Conservation (phyloP, 2,113 vertebrate species). For the Trinectes maculatus region DNA sequence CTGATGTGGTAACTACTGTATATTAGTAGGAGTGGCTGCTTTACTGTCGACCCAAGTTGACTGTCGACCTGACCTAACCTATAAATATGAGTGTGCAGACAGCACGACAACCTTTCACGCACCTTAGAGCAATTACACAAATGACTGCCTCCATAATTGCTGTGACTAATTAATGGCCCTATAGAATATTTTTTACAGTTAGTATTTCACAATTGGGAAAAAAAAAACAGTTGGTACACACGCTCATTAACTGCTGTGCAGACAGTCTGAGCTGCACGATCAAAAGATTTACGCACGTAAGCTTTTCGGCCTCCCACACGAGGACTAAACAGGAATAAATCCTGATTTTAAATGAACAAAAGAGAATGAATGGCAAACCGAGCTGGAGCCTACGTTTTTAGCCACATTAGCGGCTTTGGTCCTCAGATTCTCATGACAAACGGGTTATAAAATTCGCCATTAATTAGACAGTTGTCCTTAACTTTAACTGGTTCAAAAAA, state of each 20-base stretch:
- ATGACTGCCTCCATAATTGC: constrained; percentile 62
- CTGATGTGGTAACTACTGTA: constrained; percentile 57
- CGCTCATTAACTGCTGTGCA: constrained; percentile 6
- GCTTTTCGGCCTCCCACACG: background rate
- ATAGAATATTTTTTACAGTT: constrained; percentile 32
- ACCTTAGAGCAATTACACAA: constrained; percentile 66
- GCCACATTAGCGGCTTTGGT: too few species aligned
- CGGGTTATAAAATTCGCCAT: too few species aligned
- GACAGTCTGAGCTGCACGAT: too few species aligned
- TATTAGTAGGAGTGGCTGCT: constrained; percentile 54
- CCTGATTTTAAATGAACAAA: background rate
- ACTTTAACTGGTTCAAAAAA: too few species aligned
- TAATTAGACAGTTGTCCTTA: too few species aligned
- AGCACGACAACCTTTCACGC: constrained; percentile 55
- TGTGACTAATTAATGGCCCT: constrained; percentile 51
- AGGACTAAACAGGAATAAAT: background rate
- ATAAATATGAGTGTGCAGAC: constrained; percentile 56
- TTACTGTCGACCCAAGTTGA: constrained; percentile 52
- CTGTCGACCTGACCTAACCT: too few species aligned
- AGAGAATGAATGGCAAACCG: background rate
- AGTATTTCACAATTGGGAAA: constrained; percentile 61
- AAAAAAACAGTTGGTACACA: constrained; percentile 21
- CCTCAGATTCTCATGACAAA: too few species aligned
- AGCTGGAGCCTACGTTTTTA: too few species aligned
- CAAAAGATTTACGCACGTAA: background rate